Evolutionary conservation across 2,888 invertebrate species (phyloP), one percentile per base, ranked within the genome.

Genomic region (Drosophila colorata): DNA sequence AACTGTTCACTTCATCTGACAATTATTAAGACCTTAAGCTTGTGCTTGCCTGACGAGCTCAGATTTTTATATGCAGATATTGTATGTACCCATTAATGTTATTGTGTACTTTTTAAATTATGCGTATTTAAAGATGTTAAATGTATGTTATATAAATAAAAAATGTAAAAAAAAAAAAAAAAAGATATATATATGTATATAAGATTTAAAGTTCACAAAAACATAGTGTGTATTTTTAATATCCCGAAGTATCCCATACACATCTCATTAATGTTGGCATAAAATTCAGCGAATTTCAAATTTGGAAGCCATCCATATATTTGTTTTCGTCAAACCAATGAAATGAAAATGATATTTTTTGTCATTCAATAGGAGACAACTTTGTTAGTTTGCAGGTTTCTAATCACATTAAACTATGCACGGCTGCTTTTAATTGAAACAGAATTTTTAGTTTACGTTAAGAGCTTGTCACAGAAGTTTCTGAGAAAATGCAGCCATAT

Each of bases 291-390:
- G 33, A 13, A 13, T 33, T 33, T 33, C 11, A 3, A 33, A 33
- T 13, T 33, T 13, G 4, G 4, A 33, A 13, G 1, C 1, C 33
- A 13, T 4, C 33, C 33, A 33, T 13, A 13, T 8, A 11, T n/a
- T 9, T 40, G n/a, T 18, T 16, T n/a, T 4, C 14, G 9, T 25
- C 18, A 14, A 41, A 49, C 11, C 11, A 64, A 28, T 14, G 14
- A n/a, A n/a, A n/a, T n/a, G 2, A 35, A 4, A 35, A 16, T 37
- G 20, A 11, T 25, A 13, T 13, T 33, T 13, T 37, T 46, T 49
- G 23, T 7, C 18, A 33, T 5, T 55, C 35, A 41, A 18, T 74
- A 46, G 13, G n/a, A 25, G 37, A 37, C 68, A 61, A 74, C 38
- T 55, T 11, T 23, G 41, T 71, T 67, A 52, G 49, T 16, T 51